phyloP scores from a whole-genome alignment of 2,888 invertebrate genomes.

The Heliconius ethilla region DNA sequence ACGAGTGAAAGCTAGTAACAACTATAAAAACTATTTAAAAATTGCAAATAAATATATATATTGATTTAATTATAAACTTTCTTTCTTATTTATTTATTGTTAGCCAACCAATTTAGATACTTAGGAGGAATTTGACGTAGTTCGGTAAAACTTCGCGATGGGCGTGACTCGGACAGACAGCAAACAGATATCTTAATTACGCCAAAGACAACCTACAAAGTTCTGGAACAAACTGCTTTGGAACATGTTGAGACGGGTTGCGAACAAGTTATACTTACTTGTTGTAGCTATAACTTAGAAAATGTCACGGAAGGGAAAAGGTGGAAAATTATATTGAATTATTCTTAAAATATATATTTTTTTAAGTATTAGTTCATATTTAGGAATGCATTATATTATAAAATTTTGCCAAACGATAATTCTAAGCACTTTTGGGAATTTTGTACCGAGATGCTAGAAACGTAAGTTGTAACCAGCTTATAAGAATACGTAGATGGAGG shows the following conservation, averaged over 20 bases:
- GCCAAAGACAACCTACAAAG: constrained; percentile 5
- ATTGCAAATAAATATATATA: not conserved
- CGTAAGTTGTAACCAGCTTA: too few relatives aligned
- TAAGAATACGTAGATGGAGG: too few relatives aligned
- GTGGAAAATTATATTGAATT: not conserved
- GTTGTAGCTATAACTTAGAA: not conserved
- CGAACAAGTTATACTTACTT: not conserved
- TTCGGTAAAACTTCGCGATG: constrained; percentile 11
- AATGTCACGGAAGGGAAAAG: not conserved
- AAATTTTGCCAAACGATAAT: too few relatives aligned
- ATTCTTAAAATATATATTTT: too few relatives aligned
- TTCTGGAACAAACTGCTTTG: constrained; percentile 13
- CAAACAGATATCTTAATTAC: constrained; percentile 24
- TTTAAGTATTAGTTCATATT: too few relatives aligned
- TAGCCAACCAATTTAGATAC: constrained; percentile 3
- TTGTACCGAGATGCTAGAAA: too few relatives aligned
- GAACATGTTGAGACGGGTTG: not conserved
- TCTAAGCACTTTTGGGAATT: too few relatives aligned
- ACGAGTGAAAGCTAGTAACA: too few relatives aligned
- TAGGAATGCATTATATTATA: too few relatives aligned
- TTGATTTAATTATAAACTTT: constrained; percentile 3
- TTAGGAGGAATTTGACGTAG: constrained; percentile 11
- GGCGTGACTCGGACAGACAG: constrained; percentile 26
- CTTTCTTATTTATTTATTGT: not conserved
- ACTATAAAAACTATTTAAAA: too few relatives aligned